Evolutionary conservation across 2,113 vertebrate species (phyloP).

Genomic region (Vicugna pacos): DNA sequence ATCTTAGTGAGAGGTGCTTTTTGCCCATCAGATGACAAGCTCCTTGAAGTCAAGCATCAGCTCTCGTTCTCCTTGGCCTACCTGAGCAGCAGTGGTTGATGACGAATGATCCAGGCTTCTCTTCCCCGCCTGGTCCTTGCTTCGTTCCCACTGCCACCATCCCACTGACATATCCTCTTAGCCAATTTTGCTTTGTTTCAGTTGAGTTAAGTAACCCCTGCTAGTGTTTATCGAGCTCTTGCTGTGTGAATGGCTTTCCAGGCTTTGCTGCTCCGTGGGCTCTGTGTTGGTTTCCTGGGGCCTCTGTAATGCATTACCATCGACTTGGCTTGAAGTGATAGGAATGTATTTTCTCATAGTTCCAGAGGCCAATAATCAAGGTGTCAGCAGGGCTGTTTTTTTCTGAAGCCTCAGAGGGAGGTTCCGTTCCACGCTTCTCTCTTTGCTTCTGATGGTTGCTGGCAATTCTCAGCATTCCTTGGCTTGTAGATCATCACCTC

Average conservation of each 20-base stretch:
- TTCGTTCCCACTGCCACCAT: not conserved
- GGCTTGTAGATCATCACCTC: not conserved
- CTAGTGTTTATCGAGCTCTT: not conserved
- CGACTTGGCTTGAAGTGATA: not conserved
- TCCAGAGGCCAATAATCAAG: not conserved
- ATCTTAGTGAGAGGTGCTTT: not conserved
- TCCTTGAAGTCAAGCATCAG: not conserved
- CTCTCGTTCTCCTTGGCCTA: not conserved
- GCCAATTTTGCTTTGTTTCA: not conserved
- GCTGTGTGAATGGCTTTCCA: no score
- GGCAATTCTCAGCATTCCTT: not conserved
- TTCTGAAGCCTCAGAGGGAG: not conserved
- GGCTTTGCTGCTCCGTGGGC: not conserved
- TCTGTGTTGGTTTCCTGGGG: not conserved
- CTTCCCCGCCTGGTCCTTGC: not conserved
- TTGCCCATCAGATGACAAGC: not conserved
- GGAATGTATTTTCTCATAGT: not conserved
- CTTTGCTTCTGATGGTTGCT: not conserved
- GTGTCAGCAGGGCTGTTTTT: not conserved
- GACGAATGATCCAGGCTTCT: not conserved
- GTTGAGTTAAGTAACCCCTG: not conserved
- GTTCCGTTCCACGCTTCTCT: not conserved
- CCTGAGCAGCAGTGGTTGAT: not conserved
- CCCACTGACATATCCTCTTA: not conserved
- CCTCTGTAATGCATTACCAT: not conserved